Evolutionary conservation across 2,113 vertebrate species (phyloP), one percentile per base, ranked within the genome.

Genomic region (Coreoperca whiteheadi): DNA sequence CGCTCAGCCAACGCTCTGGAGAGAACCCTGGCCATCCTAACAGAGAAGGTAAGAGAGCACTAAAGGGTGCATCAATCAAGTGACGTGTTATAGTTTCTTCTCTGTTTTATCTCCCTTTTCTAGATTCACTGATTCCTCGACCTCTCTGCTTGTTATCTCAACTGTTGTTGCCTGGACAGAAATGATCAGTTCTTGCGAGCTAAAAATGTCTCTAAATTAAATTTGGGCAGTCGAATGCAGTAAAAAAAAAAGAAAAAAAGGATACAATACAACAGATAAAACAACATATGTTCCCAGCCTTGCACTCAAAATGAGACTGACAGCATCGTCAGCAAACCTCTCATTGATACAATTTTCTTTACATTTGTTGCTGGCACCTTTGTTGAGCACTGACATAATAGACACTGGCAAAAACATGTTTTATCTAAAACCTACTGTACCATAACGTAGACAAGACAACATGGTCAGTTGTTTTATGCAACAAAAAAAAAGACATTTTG

Each of bases 1-100:
- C 96, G 96, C 83, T 99, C 98, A 1, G 95, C 97, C 87, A 99
- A 98, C 71, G 97, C 97, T 50, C 94, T 99, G 81, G 98, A 99
- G 92, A 97, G 98, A 88, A 99, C 98, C 0, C 96, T 99, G 6
- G 95, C 97, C 87, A 99, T 99, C 91, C 93, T 99, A 18, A 97
- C 96, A 82, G 98, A 99, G 91, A 99, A 99, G 97, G 98, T 99
- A 90, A 18, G 91, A 71, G 32, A 14, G 18, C 12, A 16, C 39
- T 39, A 8, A 5, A 39, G 37, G 37, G 37, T 39, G n/a, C n/a
- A 0, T 46, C 39, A 54, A 1, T 48, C 4, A 12, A 23, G n/a
- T n/a, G n/a, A n/a, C n/a, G n/a, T 48, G 6, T 34, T 28, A 28
- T 41, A 28, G 28, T 15, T 57, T 60, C 28, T 21, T 48, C 16